Evolutionary conservation across 2,797 vertebrate genomes (phyloP), one percentile per base, ranked within the genome.

Genomic region (Acanthornis magna): DNA sequence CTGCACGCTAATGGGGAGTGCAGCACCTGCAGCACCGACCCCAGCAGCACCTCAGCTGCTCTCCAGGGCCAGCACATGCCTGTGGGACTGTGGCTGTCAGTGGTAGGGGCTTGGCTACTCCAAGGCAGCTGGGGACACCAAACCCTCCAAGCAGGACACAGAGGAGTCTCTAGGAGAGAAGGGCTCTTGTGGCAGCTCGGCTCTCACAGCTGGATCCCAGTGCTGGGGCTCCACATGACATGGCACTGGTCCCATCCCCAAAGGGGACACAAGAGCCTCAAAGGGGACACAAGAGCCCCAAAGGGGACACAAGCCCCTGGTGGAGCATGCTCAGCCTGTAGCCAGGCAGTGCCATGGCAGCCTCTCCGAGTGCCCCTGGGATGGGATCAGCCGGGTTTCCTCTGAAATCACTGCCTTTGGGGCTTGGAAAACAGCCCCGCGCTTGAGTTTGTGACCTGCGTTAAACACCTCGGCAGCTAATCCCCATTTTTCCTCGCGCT

Each of bases 381-480:
- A 78, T 25, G 73, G 76, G 79, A 95, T 93, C 85, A 86, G 66
- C 9, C 0, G 2, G 42, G 70, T 78, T 91, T 86, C n/a, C 58
- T 88, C 79, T 0, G 5, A 88, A 95, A 95, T 70, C 16, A 4
- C 54, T 86, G 93, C 91, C 95, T 96, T 54, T 75, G 62, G 93
- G 93, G 95, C 79, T 93, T 84, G 82, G 93, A 94, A 91, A 96
- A 95, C 74, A 91, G 83, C 88, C n/a, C 66, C 5, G 29, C 0
- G 2, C 58, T 92, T 68, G 91, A 93, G 91, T 94, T 71, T 89
- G 96, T 96, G 97, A 97, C 97, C 96, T 88, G 82, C 4, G 32
- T 93, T 95, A 96, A 96, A 88, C 92, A 94, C 95, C 91, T 92
- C 87, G 43, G 85, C 92, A 81, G 92, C 93, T 97, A 96, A 97